Evolutionary conservation across 2,888 invertebrate genomes (phyloP), one percentile per base, ranked within the genome.

Genomic region (Lacanobia wlatinum): DNA sequence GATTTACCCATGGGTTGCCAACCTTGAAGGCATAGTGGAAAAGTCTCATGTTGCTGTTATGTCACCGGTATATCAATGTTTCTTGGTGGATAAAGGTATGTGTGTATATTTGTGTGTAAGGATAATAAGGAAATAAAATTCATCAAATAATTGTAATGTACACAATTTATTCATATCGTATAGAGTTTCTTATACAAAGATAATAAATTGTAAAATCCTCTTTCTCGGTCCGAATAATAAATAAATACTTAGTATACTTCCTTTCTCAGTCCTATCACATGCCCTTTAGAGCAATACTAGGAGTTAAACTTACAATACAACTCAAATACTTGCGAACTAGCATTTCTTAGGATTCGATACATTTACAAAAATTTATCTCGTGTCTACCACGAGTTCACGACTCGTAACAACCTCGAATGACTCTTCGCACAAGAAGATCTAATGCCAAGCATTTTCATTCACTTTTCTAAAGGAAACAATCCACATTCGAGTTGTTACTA

Each of bases 111-210:
- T 50, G 40, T 50, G 48, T 69, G 68, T 71, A 12, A 56, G 67
- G 62, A 48, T 43, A 48, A 18, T 21, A 55, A 48, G 75, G 80
- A 90, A 95, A 94, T 94, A 87, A 96, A 95, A 95, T 91, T 76
- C 91, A 85, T 85, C 21, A 87, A 83, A 80, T 92, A 92, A 91
- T 93, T 95, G 91, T 94, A 93, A 95, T 94, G 94, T 96, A 96
- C 96, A 96, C 96, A 96, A 96, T 96, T 96, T 96, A 96, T 96
- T 96, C 80, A 93, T 95, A 96, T 95, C 96, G 95, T 94, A 95
- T 94, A 94, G 93, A 89, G 89, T 94, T 92, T 94, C 94, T 95
- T 94, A 95, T 96, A 96, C 96, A 96, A 96, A 96, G 95, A 93
- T 95, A 94, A 95, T 95, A 96, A 96, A 95, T 95, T 96, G 96